phyloP scores from a whole-genome alignment of 2,113 vertebrate genomes.

The Sitta europaea region DNA sequence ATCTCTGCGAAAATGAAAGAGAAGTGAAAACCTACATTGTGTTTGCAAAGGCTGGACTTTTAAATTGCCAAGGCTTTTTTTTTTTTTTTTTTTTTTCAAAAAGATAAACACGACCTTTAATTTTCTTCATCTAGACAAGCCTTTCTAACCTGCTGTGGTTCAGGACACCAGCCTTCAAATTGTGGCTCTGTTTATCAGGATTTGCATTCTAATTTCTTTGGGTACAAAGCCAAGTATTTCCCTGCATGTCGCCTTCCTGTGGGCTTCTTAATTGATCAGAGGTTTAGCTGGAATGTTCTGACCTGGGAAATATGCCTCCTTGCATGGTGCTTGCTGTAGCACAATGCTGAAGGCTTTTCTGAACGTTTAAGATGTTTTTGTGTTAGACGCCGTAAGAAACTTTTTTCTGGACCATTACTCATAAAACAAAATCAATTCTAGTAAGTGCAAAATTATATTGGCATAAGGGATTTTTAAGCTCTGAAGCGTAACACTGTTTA shows the following conservation, averaged over 20 bases:
- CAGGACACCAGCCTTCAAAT: constrained; percentile 10
- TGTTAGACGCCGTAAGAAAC: neutral
- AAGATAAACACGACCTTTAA: constrained; percentile 1
- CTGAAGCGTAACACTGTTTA: neutral
- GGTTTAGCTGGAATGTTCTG: constrained; percentile 24
- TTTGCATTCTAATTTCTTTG: constrained; percentile 45
- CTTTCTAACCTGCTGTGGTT: constrained; percentile 19
- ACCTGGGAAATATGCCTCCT: neutral
- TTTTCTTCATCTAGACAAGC: constrained; percentile 11
- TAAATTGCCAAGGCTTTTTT: neutral
- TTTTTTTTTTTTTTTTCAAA: neutral
- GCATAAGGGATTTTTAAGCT: constrained; percentile 2
- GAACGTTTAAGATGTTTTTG: neutral
- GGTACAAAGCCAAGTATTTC: constrained; percentile 25
- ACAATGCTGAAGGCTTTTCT: neutral
- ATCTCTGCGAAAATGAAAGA: neutral
- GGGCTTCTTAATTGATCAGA: constrained; percentile 3
- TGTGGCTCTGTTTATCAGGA: neutral
- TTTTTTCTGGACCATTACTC: neutral
- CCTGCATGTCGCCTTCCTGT: neutral
- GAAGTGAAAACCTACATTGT: neutral
- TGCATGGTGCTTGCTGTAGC: neutral
- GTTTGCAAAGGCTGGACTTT: neutral
- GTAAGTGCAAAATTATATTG: neutral
- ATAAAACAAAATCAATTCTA: neutral